Conservation (phyloP, 2,797 vertebrate genomes). For the Sebastes variabilis region DNA sequence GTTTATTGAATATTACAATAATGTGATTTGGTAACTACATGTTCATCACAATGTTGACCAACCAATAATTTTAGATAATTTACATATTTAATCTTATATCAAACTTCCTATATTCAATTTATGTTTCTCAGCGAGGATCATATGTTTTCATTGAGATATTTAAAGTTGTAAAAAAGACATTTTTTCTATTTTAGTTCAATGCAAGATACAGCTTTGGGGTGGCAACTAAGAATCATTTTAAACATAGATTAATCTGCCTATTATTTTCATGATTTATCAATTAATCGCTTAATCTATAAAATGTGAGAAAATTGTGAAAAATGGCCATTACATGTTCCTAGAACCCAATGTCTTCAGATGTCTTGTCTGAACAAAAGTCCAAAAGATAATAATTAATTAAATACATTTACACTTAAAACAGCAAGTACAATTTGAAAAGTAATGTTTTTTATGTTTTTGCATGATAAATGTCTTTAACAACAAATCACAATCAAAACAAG, state of each 20-base stretch:
- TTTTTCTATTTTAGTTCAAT: background rate
- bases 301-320: background rate
- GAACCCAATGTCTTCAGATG: background rate
- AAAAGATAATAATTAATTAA: background rate
- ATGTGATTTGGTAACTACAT: background rate
- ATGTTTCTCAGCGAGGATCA: background rate
- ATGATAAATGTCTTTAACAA: background rate
- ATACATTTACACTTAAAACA: background rate
- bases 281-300: background rate
- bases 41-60: fast-evolving
- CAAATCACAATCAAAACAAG: no score
- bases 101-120: background rate
- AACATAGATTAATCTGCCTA: no score
- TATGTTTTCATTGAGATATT: background rate
- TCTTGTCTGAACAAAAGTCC: background rate
- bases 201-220: background rate
- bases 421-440: background rate
- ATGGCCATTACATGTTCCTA: background rate
- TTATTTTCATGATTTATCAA: background rate
- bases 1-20: no score
- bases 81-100: background rate
- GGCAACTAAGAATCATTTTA: no score
- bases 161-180: background rate
- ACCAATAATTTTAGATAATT: background rate
- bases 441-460: background rate